Conservation (phyloP, 1,140 invertebrate genomes). For the Atopsyche davidsoni region DNA sequence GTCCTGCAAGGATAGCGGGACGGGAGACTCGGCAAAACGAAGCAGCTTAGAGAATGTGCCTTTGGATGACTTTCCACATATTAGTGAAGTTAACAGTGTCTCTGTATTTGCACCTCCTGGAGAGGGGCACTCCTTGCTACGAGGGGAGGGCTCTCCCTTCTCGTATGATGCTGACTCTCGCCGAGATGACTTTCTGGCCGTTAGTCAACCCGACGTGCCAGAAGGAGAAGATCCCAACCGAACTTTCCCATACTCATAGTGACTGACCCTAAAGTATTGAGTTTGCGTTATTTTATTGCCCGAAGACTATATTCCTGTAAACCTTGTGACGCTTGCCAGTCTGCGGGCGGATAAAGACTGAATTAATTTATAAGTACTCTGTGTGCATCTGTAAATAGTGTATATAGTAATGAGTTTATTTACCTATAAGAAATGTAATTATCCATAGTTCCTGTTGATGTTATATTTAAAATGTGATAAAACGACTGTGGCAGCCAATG, state of each 20-base stretch:
- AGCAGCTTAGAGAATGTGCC: slow-evolving; percentile 50
- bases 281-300: slow-evolving; percentile 11
- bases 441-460: slow-evolving; percentile 11
- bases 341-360: slow-evolving; percentile 21
- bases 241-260: slow-evolving; percentile 28
- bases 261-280: neutral
- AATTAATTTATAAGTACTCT: slow-evolving; percentile 19
- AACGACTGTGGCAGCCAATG: slow-evolving; percentile 12
- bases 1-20: slow-evolving; percentile 61
- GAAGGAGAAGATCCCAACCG: slow-evolving; percentile 7
- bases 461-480: slow-evolving; percentile 4
- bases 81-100: slow-evolving; percentile 1
- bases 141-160: neutral
- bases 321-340: slow-evolving; percentile 16
- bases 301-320: slow-evolving; percentile 4
- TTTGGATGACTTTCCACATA: slow-evolving; percentile 25
- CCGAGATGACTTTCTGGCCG: neutral
- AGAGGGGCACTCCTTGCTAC: slow-evolving; percentile 14
- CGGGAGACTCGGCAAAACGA: slow-evolving; percentile 60
- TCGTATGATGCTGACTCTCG: slow-evolving; percentile 2
- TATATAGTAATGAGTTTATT: too few species aligned
- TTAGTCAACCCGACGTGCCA: neutral
- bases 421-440: neutral
- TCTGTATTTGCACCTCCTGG: slow-evolving; percentile 9
- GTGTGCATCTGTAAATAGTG: slow-evolving; percentile 19